Conservation (phyloP, 2,113 vertebrate genomes). For the Euleptes europaea region DNA sequence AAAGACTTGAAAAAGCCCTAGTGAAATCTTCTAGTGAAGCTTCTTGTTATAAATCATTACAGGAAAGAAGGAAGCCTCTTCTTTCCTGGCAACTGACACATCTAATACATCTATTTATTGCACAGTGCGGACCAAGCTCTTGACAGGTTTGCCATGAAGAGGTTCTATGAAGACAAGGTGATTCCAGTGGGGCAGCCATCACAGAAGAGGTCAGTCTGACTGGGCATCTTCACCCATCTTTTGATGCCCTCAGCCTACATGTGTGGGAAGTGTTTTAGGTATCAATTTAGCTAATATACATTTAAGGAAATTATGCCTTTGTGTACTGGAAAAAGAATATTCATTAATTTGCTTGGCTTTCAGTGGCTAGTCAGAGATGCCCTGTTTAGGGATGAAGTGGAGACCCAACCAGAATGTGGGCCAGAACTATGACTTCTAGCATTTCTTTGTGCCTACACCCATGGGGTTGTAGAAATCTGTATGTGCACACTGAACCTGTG, state of each 20-base stretch:
- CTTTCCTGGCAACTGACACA: not conserved
- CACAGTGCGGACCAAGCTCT: constrained; percentile 92
- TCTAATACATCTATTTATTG: not conserved
- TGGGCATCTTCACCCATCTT: too few species aligned
- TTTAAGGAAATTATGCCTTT: not conserved
- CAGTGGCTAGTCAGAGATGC: too few species aligned
- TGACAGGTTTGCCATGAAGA: constrained; percentile 98
- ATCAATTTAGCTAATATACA: too few species aligned
- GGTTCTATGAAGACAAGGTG: constrained; percentile 98
- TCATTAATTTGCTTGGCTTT: not conserved
- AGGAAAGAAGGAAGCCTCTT: not conserved
- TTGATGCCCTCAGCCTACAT: not conserved
- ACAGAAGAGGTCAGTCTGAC: constrained; percentile 88
- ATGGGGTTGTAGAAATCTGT: too few species aligned
- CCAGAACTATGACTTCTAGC: too few species aligned
- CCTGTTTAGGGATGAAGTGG: too few species aligned
- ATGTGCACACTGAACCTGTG: too few species aligned
- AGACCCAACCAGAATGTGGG: too few species aligned
- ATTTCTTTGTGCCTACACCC: too few species aligned
- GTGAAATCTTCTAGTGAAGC: too few species aligned
- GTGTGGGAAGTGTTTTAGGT: not conserved
- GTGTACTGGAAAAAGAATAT: not conserved
- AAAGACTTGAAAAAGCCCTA: not conserved
- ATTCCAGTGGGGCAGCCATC: constrained; percentile 94
- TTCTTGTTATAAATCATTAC: not conserved